Base-by-base conservation (phyloP, 2,113 vertebrate species). In the Gymnarchus niloticus region DNA sequence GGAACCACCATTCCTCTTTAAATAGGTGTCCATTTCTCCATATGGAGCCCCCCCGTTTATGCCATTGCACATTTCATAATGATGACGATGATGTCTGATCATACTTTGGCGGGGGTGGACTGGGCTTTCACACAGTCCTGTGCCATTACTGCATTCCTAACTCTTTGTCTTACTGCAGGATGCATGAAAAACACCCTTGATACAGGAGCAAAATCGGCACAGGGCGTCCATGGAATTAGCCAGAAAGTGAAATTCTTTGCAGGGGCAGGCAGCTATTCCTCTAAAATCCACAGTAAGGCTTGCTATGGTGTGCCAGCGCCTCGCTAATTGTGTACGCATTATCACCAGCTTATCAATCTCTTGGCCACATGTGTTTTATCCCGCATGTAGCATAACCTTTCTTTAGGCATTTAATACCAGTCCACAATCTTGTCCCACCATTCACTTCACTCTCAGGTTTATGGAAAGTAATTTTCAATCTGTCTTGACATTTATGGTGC, bases 311-410 rank as follows among this genome's bases (percentile, higher is more conserved):
- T 28, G 25, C n/a, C 59, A 33, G 59, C 28, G n/a, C 28, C 61
- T 4, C 61, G n/a, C n/a, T n/a, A n/a, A n/a, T n/a, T n/a, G n/a
- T n/a, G n/a, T n/a, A n/a, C n/a, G n/a, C n/a, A n/a, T n/a, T n/a
- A n/a, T 3, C 76, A 78, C 73, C 76, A 86, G 87, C 85, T 86
- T 84, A 91, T 90, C 88, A 88, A 84, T 61, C 61, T 88, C 88
- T 84, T 87, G 88, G 91, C 91, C 90, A 90, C 87, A 86, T 83
- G 77, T 87, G 86, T 89, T 93, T 90, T 52, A 28, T 90, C 91
- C 90, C 81, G 1, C 88, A 88, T 82, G 88, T 89, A 87, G 86
- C 83, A 88, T 93, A 91, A 93, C 92, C 92, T 94, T 94, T 94
- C 87, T 19, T 83, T 86, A 84, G 85, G 89, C 65, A 88, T 92